Base-by-base conservation (phyloP, 2,888 invertebrate species). In the Tridacna crocea region DNA sequence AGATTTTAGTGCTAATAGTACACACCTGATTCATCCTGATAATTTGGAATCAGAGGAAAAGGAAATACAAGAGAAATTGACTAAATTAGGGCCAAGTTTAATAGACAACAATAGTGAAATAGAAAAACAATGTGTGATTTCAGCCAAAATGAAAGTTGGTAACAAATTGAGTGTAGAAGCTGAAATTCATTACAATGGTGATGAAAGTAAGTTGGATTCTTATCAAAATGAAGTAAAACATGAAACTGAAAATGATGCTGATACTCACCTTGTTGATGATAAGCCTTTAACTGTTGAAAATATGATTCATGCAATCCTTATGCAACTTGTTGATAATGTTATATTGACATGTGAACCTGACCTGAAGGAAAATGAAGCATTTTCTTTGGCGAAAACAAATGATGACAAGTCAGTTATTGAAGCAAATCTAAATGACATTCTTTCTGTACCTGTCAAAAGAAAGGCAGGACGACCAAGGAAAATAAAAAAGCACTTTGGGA, bases 401-500 rank as follows among this genome's bases (percentile, higher is more conserved):
- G 24, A n/a, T 61, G 61, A 24, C 3, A 22, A 22, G 24, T 26
- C 61, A 61, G 22, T 26, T 13, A 61, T 24, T 2, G 4, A 61
- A 22, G n/a, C 22, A n/a, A 61, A 61, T 61, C n/a, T 22, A 24
- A 19, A 24, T 3, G 61, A 61, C 61, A 13, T 22, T 26, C 26
- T 61, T 17, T 22, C 61, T 61, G 17, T 3, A 19, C 13, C 27
- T 13, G 66, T 11, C 13, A 24, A 26, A 51, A 48, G 26, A n/a
- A 70, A 51, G n/a, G 22, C n/a, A 26, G 70, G 70, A 70, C 48
- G 70, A 70, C 70, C 70, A 22, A 22, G 24, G 26, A 70, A 70
- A 51, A 51, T 24, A 0, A 70, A 47, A 46, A 66, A 46, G 46
- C 61, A 61, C 13, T 66, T 66, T 46, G n/a, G 27, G 10, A 3